phyloP scores from a whole-genome alignment of 2,113 vertebrate genomes.

The Setophaga coronata region DNA sequence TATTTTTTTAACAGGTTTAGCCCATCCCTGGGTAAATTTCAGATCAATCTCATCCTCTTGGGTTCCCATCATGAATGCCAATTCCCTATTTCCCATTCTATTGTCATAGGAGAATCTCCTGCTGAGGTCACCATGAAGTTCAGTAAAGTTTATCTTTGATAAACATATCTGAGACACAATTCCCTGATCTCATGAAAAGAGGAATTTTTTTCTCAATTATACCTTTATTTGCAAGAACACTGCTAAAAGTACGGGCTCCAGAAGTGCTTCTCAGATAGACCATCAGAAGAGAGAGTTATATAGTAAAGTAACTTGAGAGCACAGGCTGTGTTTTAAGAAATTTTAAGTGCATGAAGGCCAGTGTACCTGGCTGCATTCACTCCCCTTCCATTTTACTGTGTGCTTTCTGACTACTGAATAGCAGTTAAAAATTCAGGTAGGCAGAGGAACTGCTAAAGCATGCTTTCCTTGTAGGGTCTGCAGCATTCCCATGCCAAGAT shows the following conservation, averaged over 20 bases:
- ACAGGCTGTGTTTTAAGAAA: not conserved
- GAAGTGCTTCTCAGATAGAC: not conserved
- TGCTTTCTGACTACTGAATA: not conserved
- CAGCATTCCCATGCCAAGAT: rapidly evolving
- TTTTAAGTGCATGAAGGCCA: not conserved
- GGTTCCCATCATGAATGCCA: not conserved
- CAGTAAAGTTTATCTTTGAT: not conserved
- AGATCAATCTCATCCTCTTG: not conserved
- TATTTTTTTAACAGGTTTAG: not conserved
- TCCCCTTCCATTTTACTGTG: not conserved
- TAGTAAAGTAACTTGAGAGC: not conserved
- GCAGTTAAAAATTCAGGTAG: not conserved
- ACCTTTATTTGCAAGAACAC: not conserved
- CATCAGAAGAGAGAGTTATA: not conserved
- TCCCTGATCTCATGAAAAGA: not conserved
- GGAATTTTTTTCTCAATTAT: not conserved
- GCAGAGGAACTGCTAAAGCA: not conserved
- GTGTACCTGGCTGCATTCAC: not conserved
- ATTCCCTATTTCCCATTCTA: not conserved
- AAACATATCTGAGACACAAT: not conserved
- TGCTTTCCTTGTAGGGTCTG: not conserved
- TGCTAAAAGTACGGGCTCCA: not conserved
- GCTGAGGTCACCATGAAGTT: not conserved
- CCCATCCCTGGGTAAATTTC: not conserved
- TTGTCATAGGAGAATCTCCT: not conserved